These are phyloP conservation scores for Drosophila tanythrix DNA, from an alignment of 2,888 invertebrate species.

Conservation along the genomic window DNA sequence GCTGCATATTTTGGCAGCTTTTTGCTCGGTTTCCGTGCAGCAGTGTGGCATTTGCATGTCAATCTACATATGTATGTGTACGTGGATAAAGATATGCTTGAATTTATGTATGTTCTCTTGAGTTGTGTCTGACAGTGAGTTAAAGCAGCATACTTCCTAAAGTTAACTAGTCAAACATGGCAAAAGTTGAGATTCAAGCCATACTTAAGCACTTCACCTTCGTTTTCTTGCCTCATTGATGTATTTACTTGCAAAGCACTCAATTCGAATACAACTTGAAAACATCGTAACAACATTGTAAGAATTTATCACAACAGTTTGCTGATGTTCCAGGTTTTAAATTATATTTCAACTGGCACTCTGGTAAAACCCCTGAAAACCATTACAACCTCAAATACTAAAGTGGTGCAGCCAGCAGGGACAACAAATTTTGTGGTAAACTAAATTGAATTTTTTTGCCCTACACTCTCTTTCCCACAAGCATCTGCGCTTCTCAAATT, in stretches of 20 bases:
- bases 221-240: neutral
- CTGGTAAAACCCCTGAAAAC: neutral
- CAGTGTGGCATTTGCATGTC: constrained; percentile 31
- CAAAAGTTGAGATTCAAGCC: neutral
- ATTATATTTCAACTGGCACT: neutral
- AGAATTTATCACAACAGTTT: neutral
- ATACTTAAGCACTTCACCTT: neutral
- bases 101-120: constrained; percentile 4
- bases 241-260: neutral
- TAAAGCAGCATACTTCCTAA: constrained; percentile 10
- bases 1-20: constrained; percentile 8
- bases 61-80: constrained; percentile 17
- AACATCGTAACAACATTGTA: neutral
- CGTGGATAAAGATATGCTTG: constrained; percentile 3
- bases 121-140: constrained; percentile 9
- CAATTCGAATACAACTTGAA: neutral
- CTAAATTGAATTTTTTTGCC: constrained; percentile 3
- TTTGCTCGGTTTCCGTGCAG: constrained; percentile 18
- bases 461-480: neutral
- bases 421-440: constrained; percentile 4
- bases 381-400: neutral
- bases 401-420: neutral
- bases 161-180: neutral
- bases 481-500: neutral
- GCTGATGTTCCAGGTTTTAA: neutral